A percentile compares a stretch with the other conserved stretches of the same genome.
These are phyloP conservation scores for Caenorhabditis brenneri DNA, from an alignment of 1,140 invertebrate species.

Conservation along the genomic window DNA sequence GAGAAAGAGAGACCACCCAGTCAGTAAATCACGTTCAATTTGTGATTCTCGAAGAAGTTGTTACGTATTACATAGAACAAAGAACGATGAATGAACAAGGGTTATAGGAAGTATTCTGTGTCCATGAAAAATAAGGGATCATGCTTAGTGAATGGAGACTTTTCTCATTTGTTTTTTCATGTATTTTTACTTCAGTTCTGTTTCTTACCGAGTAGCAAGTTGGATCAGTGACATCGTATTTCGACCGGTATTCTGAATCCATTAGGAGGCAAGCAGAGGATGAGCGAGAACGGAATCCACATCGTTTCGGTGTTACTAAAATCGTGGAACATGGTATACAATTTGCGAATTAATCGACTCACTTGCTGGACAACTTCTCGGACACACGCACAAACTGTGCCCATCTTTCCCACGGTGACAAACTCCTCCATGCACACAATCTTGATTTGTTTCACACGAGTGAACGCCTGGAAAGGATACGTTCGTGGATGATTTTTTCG, in stretches of 20 bases:
- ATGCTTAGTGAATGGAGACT: too few species aligned
- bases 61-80: slow-evolving; percentile 25
- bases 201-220: slow-evolving; percentile 59
- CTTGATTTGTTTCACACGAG: slow-evolving; percentile 58
- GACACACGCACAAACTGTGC: slow-evolving; percentile 63
- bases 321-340: background rate
- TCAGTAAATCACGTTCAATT: slow-evolving; percentile 32
- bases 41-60: background rate
- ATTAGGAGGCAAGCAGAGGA: slow-evolving; percentile 60
- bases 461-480: slow-evolving; percentile 63
- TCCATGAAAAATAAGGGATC: background rate
- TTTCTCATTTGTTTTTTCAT: too few species aligned
- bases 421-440: slow-evolving; percentile 64
- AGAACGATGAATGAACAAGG: background rate
- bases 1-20: background rate
- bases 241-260: slow-evolving; percentile 60
- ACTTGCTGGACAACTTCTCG: slow-evolving; percentile 67
- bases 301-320: slow-evolving; percentile 51
- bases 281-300: slow-evolving; percentile 45
- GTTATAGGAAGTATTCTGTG: background rate
- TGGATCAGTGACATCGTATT: slow-evolving; percentile 61
- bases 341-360: slow-evolving; percentile 29
- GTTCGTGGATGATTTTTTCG: too few species aligned
- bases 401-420: slow-evolving; percentile 60
- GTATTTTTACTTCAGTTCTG: background rate